Conservation (phyloP, 2,797 vertebrate species). For the Salmo trutta region DNA sequence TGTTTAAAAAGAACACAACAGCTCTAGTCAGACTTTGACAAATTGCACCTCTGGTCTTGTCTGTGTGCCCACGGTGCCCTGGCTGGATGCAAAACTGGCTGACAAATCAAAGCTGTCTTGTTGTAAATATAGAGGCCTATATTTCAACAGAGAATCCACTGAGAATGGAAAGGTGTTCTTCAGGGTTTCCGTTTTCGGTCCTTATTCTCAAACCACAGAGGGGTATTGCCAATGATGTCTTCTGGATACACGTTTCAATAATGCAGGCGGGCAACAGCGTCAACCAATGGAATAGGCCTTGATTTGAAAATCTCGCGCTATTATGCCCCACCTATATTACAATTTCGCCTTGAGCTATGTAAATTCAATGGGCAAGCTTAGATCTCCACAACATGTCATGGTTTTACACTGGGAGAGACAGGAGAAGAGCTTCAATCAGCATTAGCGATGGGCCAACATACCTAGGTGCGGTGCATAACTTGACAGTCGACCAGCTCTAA, state of each 20-base stretch:
- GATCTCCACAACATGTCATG: background rate
- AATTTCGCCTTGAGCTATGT: background rate
- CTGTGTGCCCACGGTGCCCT: background rate
- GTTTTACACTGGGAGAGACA: background rate
- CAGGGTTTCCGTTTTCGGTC: background rate
- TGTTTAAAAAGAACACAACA: background rate
- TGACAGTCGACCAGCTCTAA: background rate
- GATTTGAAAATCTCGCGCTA: background rate
- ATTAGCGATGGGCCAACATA: background rate
- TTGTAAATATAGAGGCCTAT: background rate
- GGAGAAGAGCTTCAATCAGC: background rate
- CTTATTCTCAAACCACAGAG: background rate
- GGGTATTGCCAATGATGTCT: background rate
- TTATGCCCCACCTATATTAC: background rate
- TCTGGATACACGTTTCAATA: background rate
- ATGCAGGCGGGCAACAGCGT: background rate
- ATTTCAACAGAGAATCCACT: background rate
- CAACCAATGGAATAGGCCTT: background rate
- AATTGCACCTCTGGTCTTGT: background rate
- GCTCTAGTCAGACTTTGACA: background rate
- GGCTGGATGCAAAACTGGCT: background rate
- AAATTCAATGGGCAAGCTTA: background rate
- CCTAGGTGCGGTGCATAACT: background rate
- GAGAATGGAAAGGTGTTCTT: background rate
- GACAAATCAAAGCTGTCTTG: background rate